Evolutionary conservation across 2,113 vertebrate genomes (phyloP), one percentile per base, ranked within the genome.

Genomic region (Barnardius zonarius): DNA sequence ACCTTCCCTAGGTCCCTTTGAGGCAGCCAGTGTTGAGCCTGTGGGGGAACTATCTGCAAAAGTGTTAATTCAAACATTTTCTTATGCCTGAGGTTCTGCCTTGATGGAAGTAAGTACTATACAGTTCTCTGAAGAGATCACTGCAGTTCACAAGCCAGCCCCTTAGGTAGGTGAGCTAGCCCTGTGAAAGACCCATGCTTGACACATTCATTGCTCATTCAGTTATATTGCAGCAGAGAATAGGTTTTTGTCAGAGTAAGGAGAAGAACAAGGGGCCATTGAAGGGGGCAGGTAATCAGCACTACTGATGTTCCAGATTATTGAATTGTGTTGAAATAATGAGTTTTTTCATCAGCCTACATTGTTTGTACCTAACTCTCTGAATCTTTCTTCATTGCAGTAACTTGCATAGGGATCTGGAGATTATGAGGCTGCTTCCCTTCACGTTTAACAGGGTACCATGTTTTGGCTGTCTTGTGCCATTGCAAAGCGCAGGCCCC

Each of bases 301-400:
- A 30, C 30, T 77, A 18, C 70, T 49, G 64, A 69, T 89, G n/a
- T 7, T 70, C 14, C 39, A 41, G 43, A 49, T 92, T 84, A 94
- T 75, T 95, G 37, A 83, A 31, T 24, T 86, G 67, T 91, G 86
- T 76, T 94, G 82, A 94, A 95, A 95, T 73, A 84, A 74, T 20
- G 44, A 68, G 2, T 5, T 89, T 89, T 92, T 92, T 83, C 13
- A 49, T 79, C 28, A 49, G 41, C 31, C n/a, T 85, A 27, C 41
- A 25, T 49, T 52, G 27, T n/a, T 80, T 44, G 18, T 51, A n/a
- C 15, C 31, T 83, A 43, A 49, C 66, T 86, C 5, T 77, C 33
- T 51, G 64, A 59, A 30, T 9, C 7, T 15, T 43, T 35, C 79
- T 33, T 41, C 7, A 5, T 54, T 83, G 19, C 17, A 31, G 19